These are phyloP conservation scores for Graphium colonna DNA, from an alignment of 2,888 invertebrate species.

Conservation along the genomic window DNA sequence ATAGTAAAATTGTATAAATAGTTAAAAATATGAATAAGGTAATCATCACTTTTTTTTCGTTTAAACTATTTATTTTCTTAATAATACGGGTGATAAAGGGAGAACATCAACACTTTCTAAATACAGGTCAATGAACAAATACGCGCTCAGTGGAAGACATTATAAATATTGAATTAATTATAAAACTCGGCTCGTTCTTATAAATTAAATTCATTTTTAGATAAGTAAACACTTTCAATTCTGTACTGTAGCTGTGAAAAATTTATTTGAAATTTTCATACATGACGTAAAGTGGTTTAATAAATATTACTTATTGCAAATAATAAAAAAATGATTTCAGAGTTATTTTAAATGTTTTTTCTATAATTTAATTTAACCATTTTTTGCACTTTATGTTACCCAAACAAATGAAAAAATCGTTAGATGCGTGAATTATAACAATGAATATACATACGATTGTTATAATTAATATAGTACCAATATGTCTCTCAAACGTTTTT, in stretches of 20 bases:
- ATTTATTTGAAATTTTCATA: too few species aligned
- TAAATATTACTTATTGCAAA: not conserved
- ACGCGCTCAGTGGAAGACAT: not conserved
- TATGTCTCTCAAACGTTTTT: too few species aligned
- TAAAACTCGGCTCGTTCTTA: not conserved
- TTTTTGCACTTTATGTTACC: not conserved
- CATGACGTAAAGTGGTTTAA: too few species aligned
- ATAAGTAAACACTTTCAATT: not conserved
- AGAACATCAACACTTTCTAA: not conserved
- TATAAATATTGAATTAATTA: slow-evolving; percentile 5
- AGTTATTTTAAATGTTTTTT: not conserved
- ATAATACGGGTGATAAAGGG: not conserved
- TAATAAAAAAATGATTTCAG: not conserved
- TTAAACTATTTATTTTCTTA: too few species aligned
- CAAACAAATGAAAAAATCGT: too few species aligned
- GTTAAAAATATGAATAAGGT: too few species aligned
- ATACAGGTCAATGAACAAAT: slow-evolving; percentile 1
- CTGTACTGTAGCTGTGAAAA: not conserved
- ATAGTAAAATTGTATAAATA: too few species aligned
- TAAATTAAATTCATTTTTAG: not conserved
- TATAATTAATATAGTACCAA: too few species aligned
- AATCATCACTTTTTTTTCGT: too few species aligned
- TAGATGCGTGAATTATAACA: too few species aligned
- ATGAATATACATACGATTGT: too few species aligned
- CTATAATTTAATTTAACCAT: not conserved